These are phyloP conservation scores for Brachylomia viminalis DNA, from an alignment of 2,888 invertebrate species.

Conservation along the genomic window DNA sequence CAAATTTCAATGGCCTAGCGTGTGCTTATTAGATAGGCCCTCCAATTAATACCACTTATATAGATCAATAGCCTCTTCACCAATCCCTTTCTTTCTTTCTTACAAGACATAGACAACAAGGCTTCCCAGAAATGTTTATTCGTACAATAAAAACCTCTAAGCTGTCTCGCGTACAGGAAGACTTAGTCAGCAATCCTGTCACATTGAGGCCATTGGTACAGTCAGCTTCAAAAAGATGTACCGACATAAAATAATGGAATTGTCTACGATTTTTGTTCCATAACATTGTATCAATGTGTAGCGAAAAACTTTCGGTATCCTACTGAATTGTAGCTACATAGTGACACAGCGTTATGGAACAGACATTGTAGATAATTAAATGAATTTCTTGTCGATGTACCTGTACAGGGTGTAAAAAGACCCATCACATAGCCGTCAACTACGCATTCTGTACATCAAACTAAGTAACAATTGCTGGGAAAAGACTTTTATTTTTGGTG, in stretches of 20 bases:
- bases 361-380: background rate
- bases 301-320: too few relatives aligned
- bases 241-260: background rate
- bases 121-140: background rate
- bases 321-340: too few relatives aligned
- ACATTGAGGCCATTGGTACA: constrained; percentile 47
- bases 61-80: background rate
- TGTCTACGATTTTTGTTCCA: background rate
- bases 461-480: too few relatives aligned
- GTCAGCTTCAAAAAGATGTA: background rate
- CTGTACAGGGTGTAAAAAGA: too few relatives aligned
- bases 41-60: background rate
- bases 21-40: background rate
- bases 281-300: background rate
- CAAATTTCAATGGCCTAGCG: background rate
- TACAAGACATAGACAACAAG: background rate
- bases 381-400: background rate
- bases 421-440: too few relatives aligned
- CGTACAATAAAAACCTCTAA: constrained; percentile 19
- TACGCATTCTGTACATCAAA: too few relatives aligned
- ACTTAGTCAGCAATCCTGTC: constrained; percentile 50
- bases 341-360: too few relatives aligned
- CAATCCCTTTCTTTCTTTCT: too few relatives aligned
- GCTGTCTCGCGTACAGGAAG: constrained; percentile 35
- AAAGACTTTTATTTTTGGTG: too few relatives aligned